These are phyloP conservation scores for Zaprionus nigranus DNA, from an alignment of 1,140 invertebrate genomes.

Conservation along the genomic window DNA sequence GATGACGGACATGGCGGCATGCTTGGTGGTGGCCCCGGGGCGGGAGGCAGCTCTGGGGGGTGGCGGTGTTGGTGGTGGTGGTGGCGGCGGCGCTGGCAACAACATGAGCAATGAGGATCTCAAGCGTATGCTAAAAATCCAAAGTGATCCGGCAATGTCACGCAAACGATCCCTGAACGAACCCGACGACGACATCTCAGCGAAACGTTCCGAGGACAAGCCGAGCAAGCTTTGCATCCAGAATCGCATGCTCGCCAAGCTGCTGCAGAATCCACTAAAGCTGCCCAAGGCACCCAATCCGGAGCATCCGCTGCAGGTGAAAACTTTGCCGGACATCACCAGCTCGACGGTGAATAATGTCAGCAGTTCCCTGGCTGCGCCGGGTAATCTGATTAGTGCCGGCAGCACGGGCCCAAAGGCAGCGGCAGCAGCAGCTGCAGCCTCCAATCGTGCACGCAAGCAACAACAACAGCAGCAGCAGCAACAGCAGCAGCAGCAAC, in stretches of 20 bases:
- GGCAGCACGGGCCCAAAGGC: slow-evolving; percentile 66
- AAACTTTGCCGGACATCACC: slow-evolving; percentile 87
- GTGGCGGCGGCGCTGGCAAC: slow-evolving; percentile 32
- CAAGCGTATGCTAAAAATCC: slow-evolving; percentile 85
- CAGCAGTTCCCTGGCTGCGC: slow-evolving; percentile 62
- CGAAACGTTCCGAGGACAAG: slow-evolving; percentile 85
- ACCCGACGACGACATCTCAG: slow-evolving; percentile 86
- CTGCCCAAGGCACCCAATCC: slow-evolving; percentile 87
- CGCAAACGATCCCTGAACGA: slow-evolving; percentile 90
- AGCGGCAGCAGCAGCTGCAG: slow-evolving; percentile 52
- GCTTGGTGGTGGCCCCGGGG: slow-evolving; percentile 78
- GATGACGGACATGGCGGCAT: slow-evolving; percentile 90
- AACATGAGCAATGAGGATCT: slow-evolving; percentile 83
- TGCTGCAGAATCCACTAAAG: slow-evolving; percentile 92
- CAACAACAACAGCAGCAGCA: slow-evolving; percentile 76
- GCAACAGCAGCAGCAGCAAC: slow-evolving; percentile 59
- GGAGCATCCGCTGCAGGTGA: slow-evolving; percentile 87
- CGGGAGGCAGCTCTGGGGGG: slow-evolving; percentile 17
- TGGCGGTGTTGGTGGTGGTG: too few relatives aligned
- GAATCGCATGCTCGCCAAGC: slow-evolving; percentile 94
- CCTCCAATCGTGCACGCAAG: slow-evolving; percentile 58
- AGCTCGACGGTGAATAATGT: slow-evolving; percentile 79
- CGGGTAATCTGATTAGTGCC: slow-evolving; percentile 70
- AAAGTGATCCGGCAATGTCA: slow-evolving; percentile 85
- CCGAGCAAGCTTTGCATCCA: slow-evolving; percentile 91